Evolutionary conservation across 2,113 vertebrate genomes (phyloP).

Genomic region (Illadopsis cleaveri): DNA sequence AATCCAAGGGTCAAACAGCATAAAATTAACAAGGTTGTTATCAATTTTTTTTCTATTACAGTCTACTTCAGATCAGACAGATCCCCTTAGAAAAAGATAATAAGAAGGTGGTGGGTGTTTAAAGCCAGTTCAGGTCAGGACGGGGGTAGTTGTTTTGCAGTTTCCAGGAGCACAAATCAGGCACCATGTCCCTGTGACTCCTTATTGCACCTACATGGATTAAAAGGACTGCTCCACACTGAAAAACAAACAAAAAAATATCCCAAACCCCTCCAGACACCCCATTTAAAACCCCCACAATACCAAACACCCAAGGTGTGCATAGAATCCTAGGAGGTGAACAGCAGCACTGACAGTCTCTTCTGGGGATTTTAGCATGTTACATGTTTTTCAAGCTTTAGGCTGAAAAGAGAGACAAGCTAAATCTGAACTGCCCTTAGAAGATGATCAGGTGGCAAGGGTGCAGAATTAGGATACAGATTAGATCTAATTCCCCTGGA

Average conservation of each 20-base stretch:
- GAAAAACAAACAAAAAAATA: background rate
- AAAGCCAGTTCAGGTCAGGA: background rate
- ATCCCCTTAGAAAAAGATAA: background rate
- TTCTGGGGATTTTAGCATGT: background rate
- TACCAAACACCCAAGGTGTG: background rate
- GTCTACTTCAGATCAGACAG: background rate
- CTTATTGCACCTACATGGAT: background rate
- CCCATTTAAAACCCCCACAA: background rate
- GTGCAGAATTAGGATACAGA: background rate
- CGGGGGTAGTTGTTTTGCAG: background rate
- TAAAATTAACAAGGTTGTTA: background rate
- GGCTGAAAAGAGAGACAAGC: background rate
- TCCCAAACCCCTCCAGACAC: fast-evolving
- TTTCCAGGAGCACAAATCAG: background rate
- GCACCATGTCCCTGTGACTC: background rate
- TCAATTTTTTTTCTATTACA: background rate
- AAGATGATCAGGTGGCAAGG: background rate
- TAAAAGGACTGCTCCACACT: background rate
- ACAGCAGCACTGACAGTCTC: background rate
- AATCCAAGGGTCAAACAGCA: background rate
- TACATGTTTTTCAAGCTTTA: background rate
- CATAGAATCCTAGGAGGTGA: background rate
- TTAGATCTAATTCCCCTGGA: background rate
- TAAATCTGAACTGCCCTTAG: background rate
- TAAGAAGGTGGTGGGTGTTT: background rate